Evolutionary conservation across 2,888 invertebrate genomes (phyloP).

Genomic region (Salpingus planirostris): DNA sequence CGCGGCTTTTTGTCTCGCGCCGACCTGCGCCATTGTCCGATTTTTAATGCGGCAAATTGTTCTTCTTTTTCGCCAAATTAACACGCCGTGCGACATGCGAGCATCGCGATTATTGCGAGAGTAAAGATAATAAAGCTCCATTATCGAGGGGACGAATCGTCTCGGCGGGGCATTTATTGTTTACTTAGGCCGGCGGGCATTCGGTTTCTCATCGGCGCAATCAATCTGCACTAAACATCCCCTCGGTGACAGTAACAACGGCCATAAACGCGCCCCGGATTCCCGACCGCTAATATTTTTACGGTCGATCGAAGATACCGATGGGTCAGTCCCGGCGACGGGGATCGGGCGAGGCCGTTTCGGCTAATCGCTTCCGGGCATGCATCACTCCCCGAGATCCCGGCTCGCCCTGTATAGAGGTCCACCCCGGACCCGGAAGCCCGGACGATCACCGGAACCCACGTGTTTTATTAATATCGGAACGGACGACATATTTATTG

Average conservation of each 20-base stretch:
- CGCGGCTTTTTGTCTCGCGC: slow-evolving; percentile 28
- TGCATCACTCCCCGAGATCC: slow-evolving; percentile 26
- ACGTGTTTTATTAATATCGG: slow-evolving; percentile 34
- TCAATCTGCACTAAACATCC: slow-evolving; percentile 26
- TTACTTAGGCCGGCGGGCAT: slow-evolving; percentile 7
- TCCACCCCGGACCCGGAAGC: slow-evolving; percentile 19
- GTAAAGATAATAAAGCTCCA: too few species aligned
- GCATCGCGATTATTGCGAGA: too few species aligned
- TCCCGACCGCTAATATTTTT: slow-evolving; percentile 42
- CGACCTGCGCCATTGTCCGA: slow-evolving; percentile 27
- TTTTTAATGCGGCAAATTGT: slow-evolving; percentile 31
- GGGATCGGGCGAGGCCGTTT: slow-evolving; percentile 29
- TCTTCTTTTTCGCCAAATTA: slow-evolving; percentile 3
- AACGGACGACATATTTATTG: background rate
- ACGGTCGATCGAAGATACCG: slow-evolving; percentile 43
- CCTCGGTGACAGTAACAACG: slow-evolving; percentile 29
- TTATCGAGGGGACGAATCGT: too few species aligned
- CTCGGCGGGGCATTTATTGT: slow-evolving; percentile 10
- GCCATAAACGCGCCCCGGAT: slow-evolving; percentile 34
- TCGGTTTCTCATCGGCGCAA: slow-evolving; percentile 13
- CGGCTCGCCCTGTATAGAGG: slow-evolving; percentile 10
- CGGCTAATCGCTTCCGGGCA: slow-evolving; percentile 39
- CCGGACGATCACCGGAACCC: slow-evolving; percentile 31
- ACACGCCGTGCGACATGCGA: too few species aligned
- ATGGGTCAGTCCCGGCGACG: slow-evolving; percentile 39